Evolutionary conservation across 2,888 invertebrate genomes (phyloP), one percentile per base, ranked within the genome.

Genomic region (Antitype chi): DNA sequence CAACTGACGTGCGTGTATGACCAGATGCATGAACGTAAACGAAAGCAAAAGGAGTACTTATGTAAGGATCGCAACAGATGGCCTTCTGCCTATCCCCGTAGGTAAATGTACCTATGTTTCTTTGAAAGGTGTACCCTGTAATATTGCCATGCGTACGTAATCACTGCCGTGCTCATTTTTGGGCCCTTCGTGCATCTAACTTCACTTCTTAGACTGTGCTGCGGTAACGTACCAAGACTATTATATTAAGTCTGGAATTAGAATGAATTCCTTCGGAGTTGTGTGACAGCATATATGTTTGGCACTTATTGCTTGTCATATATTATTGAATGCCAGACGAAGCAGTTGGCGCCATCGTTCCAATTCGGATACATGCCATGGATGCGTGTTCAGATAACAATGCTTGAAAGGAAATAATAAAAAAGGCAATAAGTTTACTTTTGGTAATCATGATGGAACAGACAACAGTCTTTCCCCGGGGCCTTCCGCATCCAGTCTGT

Each of bases 231-330:
- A 71, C 59, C 17, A 52, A 60, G 28, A 60, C 32, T 13, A 72
- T 25, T 52, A n/a, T 20, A 73, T 74, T 43, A 53, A 11, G 23
- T 74, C 13, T 60, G 38, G 25, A 60, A 60, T 73, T 72, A 59
- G 52, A 73, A 73, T 73, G 73, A 52, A 74, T 73, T 60, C 38
- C 11, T 38, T 32, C 53, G n/a, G 47, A 47, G 11, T 17, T 70
- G 32, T 32, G 3, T 55, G 62, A 55, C 53, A 55, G 32, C 20
- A 6, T 25, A 47, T 43, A 64, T n/a, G 49, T 49, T 43, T 76
- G 64, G 57, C 76, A 59, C 32, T 38, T 73, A 47, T 25, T 25
- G 47, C 25, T 17, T 20, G 23, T 25, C 43, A 69, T 43, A 11
- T 23, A 25, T 23, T 62, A n/a, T 38, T 43, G n/a, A 17, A 25